Evolutionary conservation across 2,113 vertebrate species (phyloP).

Genomic region (Lamprotornis superbus): DNA sequence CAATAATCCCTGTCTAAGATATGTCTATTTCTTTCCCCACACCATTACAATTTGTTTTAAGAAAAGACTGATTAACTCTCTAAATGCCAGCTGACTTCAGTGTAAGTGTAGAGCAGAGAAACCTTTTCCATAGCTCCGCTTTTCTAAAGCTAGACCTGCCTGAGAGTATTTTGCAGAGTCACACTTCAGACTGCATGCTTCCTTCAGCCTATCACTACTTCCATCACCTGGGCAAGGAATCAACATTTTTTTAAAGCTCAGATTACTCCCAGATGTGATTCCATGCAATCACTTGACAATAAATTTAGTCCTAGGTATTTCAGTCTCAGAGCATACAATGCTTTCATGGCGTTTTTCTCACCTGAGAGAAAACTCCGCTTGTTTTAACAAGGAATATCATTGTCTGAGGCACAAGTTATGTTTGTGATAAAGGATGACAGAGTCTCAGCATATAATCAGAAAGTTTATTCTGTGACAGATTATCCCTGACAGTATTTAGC

Average conservation of each 20-base stretch:
- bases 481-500: slow-evolving; percentile 66
- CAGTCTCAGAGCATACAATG: not conserved
- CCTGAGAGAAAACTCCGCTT: not conserved
- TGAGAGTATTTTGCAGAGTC: slow-evolving; percentile 37
- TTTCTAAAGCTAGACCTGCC: not conserved
- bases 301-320: not conserved
- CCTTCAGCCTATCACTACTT: not conserved
- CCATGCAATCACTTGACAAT: not conserved
- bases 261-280: not conserved
- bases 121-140: not conserved
- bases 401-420: slow-evolving; percentile 20
- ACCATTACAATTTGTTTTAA: not conserved
- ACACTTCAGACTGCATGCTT: not conserved
- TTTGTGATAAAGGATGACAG: slow-evolving; percentile 33
- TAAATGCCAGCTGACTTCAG: not conserved
- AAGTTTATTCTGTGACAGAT: slow-evolving; percentile 65
- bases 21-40: not conserved
- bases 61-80: not conserved
- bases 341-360: not conserved
- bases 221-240: not conserved
- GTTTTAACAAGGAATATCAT: not conserved
- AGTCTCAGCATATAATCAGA: slow-evolving; percentile 32
- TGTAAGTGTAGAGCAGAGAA: not conserved
- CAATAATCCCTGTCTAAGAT: not conserved
- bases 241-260: not conserved